phyloP scores from a whole-genome alignment of 2,113 vertebrate genomes.

The Megaptera novaeangliae region DNA sequence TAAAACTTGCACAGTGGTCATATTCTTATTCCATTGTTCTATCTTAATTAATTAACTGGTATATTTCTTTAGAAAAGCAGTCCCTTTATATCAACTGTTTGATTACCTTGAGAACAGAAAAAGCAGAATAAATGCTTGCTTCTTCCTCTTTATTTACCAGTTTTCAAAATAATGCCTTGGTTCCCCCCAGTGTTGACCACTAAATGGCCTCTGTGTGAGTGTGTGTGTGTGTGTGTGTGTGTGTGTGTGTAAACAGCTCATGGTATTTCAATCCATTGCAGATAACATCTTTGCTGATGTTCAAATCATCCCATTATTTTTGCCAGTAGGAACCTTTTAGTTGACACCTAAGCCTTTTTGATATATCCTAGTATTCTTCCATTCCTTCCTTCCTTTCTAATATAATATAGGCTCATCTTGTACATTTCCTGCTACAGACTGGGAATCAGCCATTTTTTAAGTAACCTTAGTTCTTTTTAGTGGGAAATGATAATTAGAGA shows the following conservation, averaged over 20 bases:
- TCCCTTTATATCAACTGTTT: not conserved
- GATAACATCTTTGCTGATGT: not conserved
- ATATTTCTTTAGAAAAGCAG: not conserved
- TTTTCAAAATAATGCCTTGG: not conserved
- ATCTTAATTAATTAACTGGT: not conserved
- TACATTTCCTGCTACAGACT: not conserved
- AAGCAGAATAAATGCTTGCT: not conserved
- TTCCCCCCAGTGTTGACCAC: not conserved
- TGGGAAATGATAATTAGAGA: not conserved
- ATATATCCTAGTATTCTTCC: not conserved
- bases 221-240: not conserved
- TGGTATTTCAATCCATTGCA: not conserved
- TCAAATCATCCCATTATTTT: not conserved
- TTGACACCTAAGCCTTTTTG: not conserved
- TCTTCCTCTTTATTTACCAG: not conserved
- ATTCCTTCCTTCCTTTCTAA: not conserved
- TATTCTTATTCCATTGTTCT: not conserved
- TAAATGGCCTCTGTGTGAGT: not conserved
- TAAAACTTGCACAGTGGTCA: not conserved
- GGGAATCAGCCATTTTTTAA: not conserved
- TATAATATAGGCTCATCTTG: not conserved
- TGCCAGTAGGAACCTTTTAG: not conserved
- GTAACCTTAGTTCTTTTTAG: not conserved
- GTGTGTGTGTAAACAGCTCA: not conserved
- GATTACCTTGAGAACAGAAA: not conserved